These are phyloP conservation scores for Patiria miniata DNA, from an alignment of 35 echinoderm and acorn worm genomes.

Conservation along the genomic window DNA sequence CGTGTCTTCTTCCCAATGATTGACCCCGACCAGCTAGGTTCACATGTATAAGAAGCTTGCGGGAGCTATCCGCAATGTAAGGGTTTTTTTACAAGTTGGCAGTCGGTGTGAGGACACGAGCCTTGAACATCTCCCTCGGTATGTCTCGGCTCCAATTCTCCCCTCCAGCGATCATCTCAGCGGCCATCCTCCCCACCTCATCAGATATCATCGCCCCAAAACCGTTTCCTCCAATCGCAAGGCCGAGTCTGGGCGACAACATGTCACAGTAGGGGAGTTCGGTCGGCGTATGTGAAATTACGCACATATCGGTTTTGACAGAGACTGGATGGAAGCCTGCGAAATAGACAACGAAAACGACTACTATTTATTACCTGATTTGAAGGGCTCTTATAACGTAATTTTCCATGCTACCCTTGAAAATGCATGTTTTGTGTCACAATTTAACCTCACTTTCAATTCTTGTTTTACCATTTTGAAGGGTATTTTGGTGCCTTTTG, in stretches of 20 bases:
- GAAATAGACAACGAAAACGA: too few relatives aligned
- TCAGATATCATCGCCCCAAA: constrained; percentile 55
- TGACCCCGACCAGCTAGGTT: too few relatives aligned
- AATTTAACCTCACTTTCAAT: too few relatives aligned
- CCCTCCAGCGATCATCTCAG: constrained; percentile 71
- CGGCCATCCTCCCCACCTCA: constrained; percentile 81
- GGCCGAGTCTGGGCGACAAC: constrained; percentile 53
- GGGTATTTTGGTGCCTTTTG: too few relatives aligned
- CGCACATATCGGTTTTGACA: constrained; percentile 39
- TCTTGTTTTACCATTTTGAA: too few relatives aligned
- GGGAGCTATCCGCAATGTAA: too few relatives aligned
- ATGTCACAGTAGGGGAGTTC: constrained; percentile 69
- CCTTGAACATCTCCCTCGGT: constrained; percentile 45
- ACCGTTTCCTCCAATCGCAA: constrained; percentile 72
- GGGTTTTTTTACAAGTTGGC: not conserved
- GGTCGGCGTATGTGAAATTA: constrained; percentile 40
- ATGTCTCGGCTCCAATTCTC: constrained; percentile 70
- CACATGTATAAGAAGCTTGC: too few relatives aligned
- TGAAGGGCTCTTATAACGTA: too few relatives aligned
- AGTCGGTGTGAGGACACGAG: not conserved
- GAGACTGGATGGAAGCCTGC: constrained; percentile 36
- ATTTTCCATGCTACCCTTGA: too few relatives aligned
- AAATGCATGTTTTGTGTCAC: too few relatives aligned
- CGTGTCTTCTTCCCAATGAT: too few relatives aligned
- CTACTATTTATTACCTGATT: too few relatives aligned